phyloP scores from a whole-genome alignment of 2,797 vertebrate genomes.

The Todus mexicanus region DNA sequence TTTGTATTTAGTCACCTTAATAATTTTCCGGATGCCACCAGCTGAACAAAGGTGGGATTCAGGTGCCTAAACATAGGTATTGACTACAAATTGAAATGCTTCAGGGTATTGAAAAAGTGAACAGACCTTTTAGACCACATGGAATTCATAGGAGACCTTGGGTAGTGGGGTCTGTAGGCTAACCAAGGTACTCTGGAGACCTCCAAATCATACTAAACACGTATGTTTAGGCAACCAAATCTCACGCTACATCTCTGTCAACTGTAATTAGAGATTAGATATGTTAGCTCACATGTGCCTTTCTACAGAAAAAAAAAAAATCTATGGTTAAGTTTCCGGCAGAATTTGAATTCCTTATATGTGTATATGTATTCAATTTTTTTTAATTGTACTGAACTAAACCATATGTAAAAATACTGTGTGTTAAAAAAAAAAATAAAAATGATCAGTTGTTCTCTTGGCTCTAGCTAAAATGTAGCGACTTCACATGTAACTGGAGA shows the following conservation, averaged over 20 bases:
- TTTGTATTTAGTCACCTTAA: background rate
- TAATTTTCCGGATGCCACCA: background rate
- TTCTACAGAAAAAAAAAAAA: background rate
- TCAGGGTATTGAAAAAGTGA: background rate
- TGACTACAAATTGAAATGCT: background rate
- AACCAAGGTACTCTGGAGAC: background rate
- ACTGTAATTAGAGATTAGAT: background rate
- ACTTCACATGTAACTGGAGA: background rate
- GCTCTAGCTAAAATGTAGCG: background rate
- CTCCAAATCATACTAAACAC: background rate
- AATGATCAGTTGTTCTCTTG: background rate
- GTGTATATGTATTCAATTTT: too few relatives aligned
- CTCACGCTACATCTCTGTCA: background rate
- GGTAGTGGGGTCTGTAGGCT: background rate
- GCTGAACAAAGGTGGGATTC: background rate
- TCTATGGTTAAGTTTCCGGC: background rate
- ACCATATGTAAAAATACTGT: background rate
- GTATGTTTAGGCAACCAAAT: background rate
- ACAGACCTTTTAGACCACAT: background rate
- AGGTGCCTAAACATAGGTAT: background rate
- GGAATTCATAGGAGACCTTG: background rate
- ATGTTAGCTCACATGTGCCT: background rate
- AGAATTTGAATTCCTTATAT: background rate
- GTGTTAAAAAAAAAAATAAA: background rate
- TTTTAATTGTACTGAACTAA: background rate